Percentiles rank a stretch among this genome's conserved stretches.
Conservation (phyloP, 2,888 invertebrate species). For the Agelastica alni region DNA sequence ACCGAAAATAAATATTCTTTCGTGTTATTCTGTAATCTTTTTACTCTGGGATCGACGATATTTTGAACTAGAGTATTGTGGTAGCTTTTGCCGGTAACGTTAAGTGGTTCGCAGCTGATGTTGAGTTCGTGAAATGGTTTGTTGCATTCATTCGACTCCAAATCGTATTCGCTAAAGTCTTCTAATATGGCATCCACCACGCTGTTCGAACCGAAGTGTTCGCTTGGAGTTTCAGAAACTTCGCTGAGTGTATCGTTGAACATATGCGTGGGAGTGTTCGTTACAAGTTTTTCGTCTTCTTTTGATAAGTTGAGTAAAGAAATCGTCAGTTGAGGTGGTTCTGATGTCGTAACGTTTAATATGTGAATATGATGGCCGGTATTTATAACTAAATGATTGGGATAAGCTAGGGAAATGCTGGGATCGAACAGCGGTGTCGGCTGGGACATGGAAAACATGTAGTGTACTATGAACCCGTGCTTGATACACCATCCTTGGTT, state of each 20-base stretch:
- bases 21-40: constrained; percentile 49
- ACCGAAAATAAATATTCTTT: constrained; percentile 54
- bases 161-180: constrained; percentile 57
- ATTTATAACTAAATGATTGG: constrained; percentile 55
- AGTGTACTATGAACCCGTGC: constrained; percentile 91
- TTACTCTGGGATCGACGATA: constrained; percentile 54
- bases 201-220: constrained; percentile 51
- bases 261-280: constrained; percentile 31
- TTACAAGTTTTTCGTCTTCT: constrained; percentile 42
- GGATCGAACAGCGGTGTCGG: constrained; percentile 68
- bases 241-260: constrained; percentile 52
- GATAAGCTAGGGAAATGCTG: constrained; percentile 53
- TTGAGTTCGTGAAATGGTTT: constrained; percentile 58
- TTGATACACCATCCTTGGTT: constrained; percentile 68
- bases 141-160: constrained; percentile 54
- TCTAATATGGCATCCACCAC: constrained; percentile 55
- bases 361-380: constrained; percentile 57
- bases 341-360: constrained; percentile 51
- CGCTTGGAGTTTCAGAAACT: constrained; percentile 53
- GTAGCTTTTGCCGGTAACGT: constrained; percentile 57
- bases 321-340: constrained; percentile 42
- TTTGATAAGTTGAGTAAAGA: constrained; percentile 42
- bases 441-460: constrained; percentile 83
- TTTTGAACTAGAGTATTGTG: constrained; percentile 55
- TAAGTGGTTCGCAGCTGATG: constrained; percentile 57